A percentile compares a stretch with the other conserved stretches of the same genome.
These are phyloP conservation scores for Prorops nasuta DNA, from an alignment of 1,140 invertebrate species.

Conservation along the genomic window DNA sequence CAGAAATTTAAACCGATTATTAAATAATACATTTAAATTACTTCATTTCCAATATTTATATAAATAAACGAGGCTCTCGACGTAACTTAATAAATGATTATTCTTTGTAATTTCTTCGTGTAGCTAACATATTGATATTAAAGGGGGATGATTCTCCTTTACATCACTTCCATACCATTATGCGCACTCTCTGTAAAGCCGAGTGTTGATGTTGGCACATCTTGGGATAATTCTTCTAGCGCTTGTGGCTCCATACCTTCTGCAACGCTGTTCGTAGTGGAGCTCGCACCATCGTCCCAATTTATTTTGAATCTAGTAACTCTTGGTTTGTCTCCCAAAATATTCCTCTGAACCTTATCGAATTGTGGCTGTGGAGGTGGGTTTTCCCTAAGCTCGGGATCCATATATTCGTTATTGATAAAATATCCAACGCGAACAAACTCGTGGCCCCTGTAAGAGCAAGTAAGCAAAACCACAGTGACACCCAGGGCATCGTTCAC, in stretches of 20 bases:
- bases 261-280: constrained; percentile 35
- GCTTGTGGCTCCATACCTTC: constrained; percentile 44
- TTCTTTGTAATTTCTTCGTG: too few relatives aligned
- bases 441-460: constrained; percentile 88
- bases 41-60: too few relatives aligned
- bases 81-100: too few relatives aligned
- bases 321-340: constrained; percentile 88
- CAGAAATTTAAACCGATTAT: too few relatives aligned
- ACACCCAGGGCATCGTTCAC: constrained; percentile 95
- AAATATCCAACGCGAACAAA: constrained; percentile 98
- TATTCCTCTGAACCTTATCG: constrained; percentile 93
- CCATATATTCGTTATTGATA: constrained; percentile 96
- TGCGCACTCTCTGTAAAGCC: constrained; percentile 52
- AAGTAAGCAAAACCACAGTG: constrained; percentile 94
- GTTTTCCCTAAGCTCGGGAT: constrained; percentile 91
- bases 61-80: too few relatives aligned
- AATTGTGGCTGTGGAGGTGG: constrained; percentile 89
- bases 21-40: too few relatives aligned
- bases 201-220: constrained; percentile 43
- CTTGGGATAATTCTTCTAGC: constrained; percentile 44
- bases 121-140: too few relatives aligned
- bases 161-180: constrained; percentile 57
- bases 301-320: constrained; percentile 98
- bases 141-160: too few relatives aligned
- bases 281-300: constrained; percentile 78